phyloP scores from a whole-genome alignment of 2,113 vertebrate species.

The Aldabrachelys gigantea region DNA sequence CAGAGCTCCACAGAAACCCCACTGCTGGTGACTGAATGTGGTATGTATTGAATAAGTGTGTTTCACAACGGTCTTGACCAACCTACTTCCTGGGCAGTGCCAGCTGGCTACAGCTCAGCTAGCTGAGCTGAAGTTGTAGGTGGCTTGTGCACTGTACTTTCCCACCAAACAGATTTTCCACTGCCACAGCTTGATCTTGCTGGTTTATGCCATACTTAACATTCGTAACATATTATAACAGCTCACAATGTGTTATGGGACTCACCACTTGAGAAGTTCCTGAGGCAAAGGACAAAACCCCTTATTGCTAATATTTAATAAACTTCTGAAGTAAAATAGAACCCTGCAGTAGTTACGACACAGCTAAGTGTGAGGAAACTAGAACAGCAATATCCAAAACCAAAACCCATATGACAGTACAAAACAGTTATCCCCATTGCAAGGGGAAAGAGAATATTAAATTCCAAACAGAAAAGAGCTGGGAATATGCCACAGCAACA shows the following conservation, averaged over 20 bases:
- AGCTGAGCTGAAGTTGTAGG: not conserved
- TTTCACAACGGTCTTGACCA: not conserved
- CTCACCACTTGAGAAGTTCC: not conserved
- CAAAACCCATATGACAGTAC: not conserved
- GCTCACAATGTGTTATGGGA: not conserved
- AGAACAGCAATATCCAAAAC: not conserved
- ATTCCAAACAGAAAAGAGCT: not conserved
- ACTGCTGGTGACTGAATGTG: not conserved
- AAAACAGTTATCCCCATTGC: not conserved
- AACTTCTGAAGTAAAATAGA: not conserved
- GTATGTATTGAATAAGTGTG: not conserved
- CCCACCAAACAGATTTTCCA: not conserved
- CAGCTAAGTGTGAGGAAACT: not conserved
- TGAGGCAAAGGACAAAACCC: not conserved
- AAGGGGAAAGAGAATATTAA: not conserved
- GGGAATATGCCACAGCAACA: not conserved
- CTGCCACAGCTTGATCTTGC: not conserved
- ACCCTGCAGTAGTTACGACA: not conserved
- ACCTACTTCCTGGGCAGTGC: not conserved
- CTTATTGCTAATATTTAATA: not conserved
- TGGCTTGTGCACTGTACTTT: not conserved
- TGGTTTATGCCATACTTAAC: not conserved
- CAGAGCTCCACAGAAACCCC: not conserved
- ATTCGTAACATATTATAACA: not conserved
- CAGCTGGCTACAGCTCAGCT: not conserved